phyloP scores from a whole-genome alignment of 2,797 vertebrate species.

The Alexandromys oeconomus region DNA sequence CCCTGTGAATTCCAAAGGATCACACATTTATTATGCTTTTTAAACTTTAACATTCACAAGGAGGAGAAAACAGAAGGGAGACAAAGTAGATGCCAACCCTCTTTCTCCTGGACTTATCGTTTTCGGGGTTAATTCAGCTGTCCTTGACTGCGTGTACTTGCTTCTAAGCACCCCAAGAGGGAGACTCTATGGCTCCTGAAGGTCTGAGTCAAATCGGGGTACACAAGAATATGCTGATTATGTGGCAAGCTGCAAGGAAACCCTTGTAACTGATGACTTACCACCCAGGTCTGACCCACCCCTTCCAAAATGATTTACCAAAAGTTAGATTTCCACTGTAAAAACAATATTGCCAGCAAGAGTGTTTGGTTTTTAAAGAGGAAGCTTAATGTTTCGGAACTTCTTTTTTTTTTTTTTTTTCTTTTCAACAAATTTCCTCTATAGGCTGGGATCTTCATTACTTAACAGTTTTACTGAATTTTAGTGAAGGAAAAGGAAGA shows the following conservation, averaged over 20 bases:
- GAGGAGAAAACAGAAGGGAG: not conserved
- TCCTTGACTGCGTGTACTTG: not conserved
- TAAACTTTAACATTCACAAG: not conserved
- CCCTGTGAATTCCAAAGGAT: not conserved
- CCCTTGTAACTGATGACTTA: conserved; percentile 21
- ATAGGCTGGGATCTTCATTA: not conserved
- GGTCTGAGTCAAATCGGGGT: conserved; percentile 56
- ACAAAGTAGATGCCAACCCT: not conserved
- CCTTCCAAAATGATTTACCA: not conserved
- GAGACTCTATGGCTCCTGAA: conserved; percentile 40
- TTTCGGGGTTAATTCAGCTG: not conserved
- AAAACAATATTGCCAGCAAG: conserved; percentile 26
- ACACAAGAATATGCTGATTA: conserved; percentile 68
- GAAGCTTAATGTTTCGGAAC: not conserved
- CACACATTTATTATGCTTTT: not conserved
- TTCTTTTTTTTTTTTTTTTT: not conserved
- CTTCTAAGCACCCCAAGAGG: conserved; percentile 12
- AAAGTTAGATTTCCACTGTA: conserved; percentile 19
- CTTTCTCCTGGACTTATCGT: not conserved
- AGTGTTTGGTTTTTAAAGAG: not conserved
- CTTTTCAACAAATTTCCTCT: not conserved
- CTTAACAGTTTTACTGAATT: conserved; percentile 20
- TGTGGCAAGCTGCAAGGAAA: conserved; percentile 23
- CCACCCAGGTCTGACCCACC: not conserved
- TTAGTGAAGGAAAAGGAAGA: not conserved